phyloP scores from a whole-genome alignment of 2,797 vertebrate genomes.

The Acomys russatus region DNA sequence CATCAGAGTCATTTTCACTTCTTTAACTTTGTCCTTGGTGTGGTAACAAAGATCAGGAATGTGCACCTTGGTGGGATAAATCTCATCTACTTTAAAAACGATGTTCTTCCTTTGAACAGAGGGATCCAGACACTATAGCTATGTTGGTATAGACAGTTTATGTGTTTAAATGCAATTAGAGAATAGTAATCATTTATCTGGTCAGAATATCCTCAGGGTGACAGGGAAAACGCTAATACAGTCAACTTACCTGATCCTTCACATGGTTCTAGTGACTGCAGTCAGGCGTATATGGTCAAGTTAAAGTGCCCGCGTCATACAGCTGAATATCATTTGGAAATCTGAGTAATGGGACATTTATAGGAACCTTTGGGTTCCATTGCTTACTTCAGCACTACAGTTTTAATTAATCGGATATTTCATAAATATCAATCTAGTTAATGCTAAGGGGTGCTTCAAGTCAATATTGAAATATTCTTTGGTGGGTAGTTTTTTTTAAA shows the following conservation, averaged over 20 bases:
- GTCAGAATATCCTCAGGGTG: not conserved
- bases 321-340: not conserved
- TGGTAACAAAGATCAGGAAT: not conserved
- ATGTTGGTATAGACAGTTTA: not conserved
- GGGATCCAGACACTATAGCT: not conserved
- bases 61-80: not conserved
- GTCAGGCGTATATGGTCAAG: not conserved
- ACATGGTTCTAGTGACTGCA: not conserved
- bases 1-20: constrained; percentile 16
- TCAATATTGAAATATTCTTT: constrained; percentile 33
- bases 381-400: not conserved
- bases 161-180: not conserved
- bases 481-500: constrained; percentile 11
- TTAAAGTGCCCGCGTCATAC: not conserved
- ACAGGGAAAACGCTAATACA: not conserved
- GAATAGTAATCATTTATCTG: not conserved
- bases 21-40: constrained; percentile 25
- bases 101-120: not conserved
- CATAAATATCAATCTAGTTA: constrained; percentile 5
- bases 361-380: not conserved
- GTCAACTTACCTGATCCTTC: not conserved
- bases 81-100: not conserved
- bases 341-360: not conserved
- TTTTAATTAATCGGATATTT: constrained; percentile 15
- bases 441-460: constrained; percentile 1